These are phyloP conservation scores for Antennarius striatus DNA, from an alignment of 2,113 vertebrate genomes.

Conservation along the genomic window DNA sequence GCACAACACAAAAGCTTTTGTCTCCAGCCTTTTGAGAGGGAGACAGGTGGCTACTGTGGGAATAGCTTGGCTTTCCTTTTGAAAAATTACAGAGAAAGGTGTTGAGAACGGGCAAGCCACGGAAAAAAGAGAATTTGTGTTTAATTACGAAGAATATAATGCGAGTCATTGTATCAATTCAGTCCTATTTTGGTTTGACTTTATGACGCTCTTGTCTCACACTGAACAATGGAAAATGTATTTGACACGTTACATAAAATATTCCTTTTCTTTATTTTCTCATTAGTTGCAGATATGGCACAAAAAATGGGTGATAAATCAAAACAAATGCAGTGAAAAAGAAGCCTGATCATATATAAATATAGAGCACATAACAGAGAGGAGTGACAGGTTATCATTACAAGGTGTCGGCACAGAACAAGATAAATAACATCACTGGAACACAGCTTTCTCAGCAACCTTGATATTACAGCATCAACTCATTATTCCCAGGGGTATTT, in stretches of 20 bases:
- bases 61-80: slow-evolving; percentile 50
- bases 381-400: slow-evolving; percentile 71
- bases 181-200: neutral
- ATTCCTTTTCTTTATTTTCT: slow-evolving; percentile 79
- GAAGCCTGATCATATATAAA: slow-evolving; percentile 74
- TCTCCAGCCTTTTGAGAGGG: slow-evolving; percentile 50
- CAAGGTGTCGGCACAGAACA: slow-evolving; percentile 65
- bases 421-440: slow-evolving; percentile 64
- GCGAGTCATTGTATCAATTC: slow-evolving; percentile 1
- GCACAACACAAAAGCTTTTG: slow-evolving; percentile 71
- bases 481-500: slow-evolving; percentile 17
- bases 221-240: neutral
- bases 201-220: neutral
- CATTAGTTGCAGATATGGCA: slow-evolving; percentile 82
- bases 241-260: slow-evolving; percentile 67
- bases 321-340: slow-evolving; percentile 78
- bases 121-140: slow-evolving; percentile 23
- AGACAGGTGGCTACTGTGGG: slow-evolving; percentile 58
- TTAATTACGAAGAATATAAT: slow-evolving; percentile 5
- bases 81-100: slow-evolving; percentile 51
- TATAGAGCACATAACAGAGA: slow-evolving; percentile 79
- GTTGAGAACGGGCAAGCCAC: slow-evolving; percentile 35
- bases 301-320: slow-evolving; percentile 76
- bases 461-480: slow-evolving; percentile 35
- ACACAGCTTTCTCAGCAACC: slow-evolving; percentile 49